Evolutionary conservation across 2,113 vertebrate species (phyloP).

Genomic region (Procavia capensis): DNA sequence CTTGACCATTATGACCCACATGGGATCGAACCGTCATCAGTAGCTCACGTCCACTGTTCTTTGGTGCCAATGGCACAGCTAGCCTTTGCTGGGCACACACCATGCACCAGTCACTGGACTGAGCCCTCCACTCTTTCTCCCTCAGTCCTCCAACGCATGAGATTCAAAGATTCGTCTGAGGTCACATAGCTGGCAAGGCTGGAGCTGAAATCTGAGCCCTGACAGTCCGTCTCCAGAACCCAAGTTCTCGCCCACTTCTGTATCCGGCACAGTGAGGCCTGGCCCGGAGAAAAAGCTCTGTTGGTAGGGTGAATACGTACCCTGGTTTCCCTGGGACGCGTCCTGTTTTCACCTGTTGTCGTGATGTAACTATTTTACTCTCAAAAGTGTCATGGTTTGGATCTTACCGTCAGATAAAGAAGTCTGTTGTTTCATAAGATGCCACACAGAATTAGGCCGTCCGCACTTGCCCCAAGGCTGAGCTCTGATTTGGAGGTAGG

Average conservation of each 20-base stretch:
- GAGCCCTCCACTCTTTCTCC: background rate
- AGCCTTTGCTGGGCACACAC: too few relatives aligned
- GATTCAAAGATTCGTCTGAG: rapidly evolving
- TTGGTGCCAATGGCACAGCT: background rate
- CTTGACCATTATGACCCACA: background rate
- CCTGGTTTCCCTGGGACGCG: background rate
- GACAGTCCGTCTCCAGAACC: background rate
- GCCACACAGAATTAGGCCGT: rapidly evolving
- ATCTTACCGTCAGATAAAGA: background rate
- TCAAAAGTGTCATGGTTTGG: background rate
- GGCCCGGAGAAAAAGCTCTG: background rate
- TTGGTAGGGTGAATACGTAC: rapidly evolving
- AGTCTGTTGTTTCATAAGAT: too few relatives aligned
- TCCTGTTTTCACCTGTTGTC: background rate
- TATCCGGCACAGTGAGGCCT: background rate
- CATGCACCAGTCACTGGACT: rapidly evolving
- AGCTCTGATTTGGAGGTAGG: background rate
- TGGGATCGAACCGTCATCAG: background rate
- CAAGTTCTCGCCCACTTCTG: background rate
- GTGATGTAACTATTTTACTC: too few relatives aligned
- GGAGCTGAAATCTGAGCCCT: background rate
- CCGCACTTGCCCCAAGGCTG: too few relatives aligned
- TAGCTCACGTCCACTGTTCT: background rate
- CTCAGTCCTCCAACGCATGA: rapidly evolving
- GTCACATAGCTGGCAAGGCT: background rate